Base-by-base conservation (phyloP, 2,797 vertebrate species). In the Pogonophryne albipinna region DNA sequence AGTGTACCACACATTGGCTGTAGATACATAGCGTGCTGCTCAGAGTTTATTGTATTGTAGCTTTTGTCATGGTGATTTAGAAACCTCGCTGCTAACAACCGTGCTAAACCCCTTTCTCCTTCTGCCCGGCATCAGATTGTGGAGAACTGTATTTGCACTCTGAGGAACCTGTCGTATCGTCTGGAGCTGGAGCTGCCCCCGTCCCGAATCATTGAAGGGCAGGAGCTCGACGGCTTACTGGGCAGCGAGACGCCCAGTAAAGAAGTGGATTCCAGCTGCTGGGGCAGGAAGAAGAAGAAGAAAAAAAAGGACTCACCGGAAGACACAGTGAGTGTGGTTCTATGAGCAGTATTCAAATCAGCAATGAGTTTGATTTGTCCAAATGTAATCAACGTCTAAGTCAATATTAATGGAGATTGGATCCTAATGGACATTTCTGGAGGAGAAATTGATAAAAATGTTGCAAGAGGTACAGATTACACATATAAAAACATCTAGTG, bases 131-230 rank as follows among this genome's bases (percentile, higher is more conserved):
- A 73, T 59, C 91, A 99, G 98, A 99, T 97, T n/a, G 98, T 99
- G 92, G 98, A 99, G 93, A 99, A 99, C 81, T 99, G 98, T 19
- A 97, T 99, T 91, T 99, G 98, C 88, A 99, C 97, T 74, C 93
- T 99, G 80, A 96, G 98, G 89, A 99, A 99, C 93, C 94, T 99
- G 70, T 99, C 98, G 0, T 99, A 99, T 87, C 97, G 98, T 8
- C 91, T 99, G 85, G 98, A 99, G 83, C 93, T 99, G 90, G 98
- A 99, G 91, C 95, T 99, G 83, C 95, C 97, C 1, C 97, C 98
- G 11, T 96, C 97, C 0, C 93, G 95, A 13, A 91, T 97, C 88
- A 92, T 95, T 4, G 97, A 95, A 11, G 96, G 95, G 34, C 96
- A 97, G 53, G 98, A 98, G 82, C 56, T 97, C 61, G 97, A 98